Percentiles rank a stretch among this genome's conserved stretches.
Conservation (phyloP, 1,140 invertebrate species). For the Orussus abietinus region DNA sequence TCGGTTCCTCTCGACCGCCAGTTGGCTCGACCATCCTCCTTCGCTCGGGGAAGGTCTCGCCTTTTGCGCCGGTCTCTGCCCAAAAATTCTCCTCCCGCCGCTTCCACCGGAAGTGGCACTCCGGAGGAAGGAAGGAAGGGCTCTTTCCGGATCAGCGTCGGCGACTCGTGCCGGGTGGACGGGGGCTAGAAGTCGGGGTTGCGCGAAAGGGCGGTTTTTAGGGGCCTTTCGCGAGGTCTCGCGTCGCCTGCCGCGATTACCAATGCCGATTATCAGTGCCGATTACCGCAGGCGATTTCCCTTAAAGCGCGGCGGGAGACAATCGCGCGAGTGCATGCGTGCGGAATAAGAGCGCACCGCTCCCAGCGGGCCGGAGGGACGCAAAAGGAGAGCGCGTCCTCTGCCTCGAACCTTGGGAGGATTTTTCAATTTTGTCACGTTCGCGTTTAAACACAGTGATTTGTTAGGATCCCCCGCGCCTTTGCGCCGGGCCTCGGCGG, state of each 20-base stretch:
- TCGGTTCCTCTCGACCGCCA: conserved; percentile 11
- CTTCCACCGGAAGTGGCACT: no score
- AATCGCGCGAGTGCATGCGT: conserved; percentile 5
- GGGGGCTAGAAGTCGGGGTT: no score
- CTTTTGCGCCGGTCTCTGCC: not conserved
- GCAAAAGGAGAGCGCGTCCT: conserved; percentile 15
- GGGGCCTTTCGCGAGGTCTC: no score
- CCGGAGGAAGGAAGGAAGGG: no score
- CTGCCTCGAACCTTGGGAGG: conserved; percentile 21
- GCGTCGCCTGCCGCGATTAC: no score
- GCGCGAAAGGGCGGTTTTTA: no score
- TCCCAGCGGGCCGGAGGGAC: conserved; percentile 15
- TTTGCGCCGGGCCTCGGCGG: conserved; percentile 22
- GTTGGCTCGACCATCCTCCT: not conserved
- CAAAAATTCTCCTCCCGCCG: conserved; percentile 15
- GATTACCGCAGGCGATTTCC: no score
- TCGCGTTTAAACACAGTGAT: conserved; percentile 55
- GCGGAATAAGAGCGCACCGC: conserved; percentile 8
- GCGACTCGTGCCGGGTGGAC: no score
- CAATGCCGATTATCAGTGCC: no score
- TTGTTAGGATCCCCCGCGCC: conserved; percentile 43
- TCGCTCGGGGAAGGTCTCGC: conserved; percentile 9
- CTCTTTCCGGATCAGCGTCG: no score
- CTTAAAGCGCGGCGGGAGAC: not conserved
- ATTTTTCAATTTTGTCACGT: conserved; percentile 56